Percentiles rank a stretch among this genome's conserved stretches.
Evolutionary conservation across 1,140 invertebrate genomes (phyloP).

Genomic region (Psix sp.): DNA sequence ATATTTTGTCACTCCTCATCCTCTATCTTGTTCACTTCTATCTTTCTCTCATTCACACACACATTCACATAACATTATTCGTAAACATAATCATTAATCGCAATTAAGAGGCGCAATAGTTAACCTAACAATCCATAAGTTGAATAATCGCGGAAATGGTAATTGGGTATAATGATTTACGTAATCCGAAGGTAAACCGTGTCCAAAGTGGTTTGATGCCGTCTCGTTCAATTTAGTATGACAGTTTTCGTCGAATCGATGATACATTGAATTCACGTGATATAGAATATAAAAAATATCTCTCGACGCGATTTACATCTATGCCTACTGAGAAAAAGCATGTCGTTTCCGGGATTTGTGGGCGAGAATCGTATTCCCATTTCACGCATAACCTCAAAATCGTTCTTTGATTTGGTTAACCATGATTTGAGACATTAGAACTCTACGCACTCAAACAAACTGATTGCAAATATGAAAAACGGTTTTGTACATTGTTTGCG

Average conservation of each 20-base stretch:
- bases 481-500: conserved; percentile 43
- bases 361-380: too few relatives aligned
- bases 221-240: conserved; percentile 1
- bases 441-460: conserved; percentile 21
- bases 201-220: conserved; percentile 36
- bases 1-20: conserved; percentile 30
- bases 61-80: conserved; percentile 53
- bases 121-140: too few relatives aligned
- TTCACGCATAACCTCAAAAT: too few relatives aligned
- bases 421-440: conserved; percentile 21
- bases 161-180: too few relatives aligned
- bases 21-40: conserved; percentile 4
- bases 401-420: background rate
- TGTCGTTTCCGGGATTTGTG: conserved; percentile 7
- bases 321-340: conserved; percentile 43
- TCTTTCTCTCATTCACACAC: conserved; percentile 17
- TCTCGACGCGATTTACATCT: conserved; percentile 54
- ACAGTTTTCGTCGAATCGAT: conserved; percentile 20
- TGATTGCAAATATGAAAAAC: conserved; percentile 31
- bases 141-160: too few relatives aligned
- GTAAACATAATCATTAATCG: conserved; percentile 50
- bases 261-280: conserved; percentile 48
- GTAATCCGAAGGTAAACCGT: conserved; percentile 54
- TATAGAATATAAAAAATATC: conserved; percentile 63
- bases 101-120: conserved; percentile 42